Evolutionary conservation across 2,888 invertebrate genomes (phyloP).

Genomic region (Danaus chrysippus): DNA sequence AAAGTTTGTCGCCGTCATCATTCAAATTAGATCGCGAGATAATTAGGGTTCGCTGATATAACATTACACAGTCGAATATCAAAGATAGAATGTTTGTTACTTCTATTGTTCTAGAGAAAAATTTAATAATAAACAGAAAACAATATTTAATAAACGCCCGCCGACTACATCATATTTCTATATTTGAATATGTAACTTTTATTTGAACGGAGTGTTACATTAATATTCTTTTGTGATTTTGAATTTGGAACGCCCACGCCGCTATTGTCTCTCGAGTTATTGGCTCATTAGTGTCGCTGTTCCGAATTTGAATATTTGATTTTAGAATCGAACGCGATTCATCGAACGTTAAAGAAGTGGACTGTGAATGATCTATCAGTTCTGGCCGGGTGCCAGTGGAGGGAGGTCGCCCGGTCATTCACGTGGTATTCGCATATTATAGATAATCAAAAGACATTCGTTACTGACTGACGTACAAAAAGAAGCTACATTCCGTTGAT

Average conservation of each 20-base stretch:
- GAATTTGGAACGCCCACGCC: conserved; percentile 72
- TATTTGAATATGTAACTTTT: conserved; percentile 39
- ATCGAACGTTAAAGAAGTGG: conserved; percentile 51
- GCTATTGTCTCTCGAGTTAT: conserved; percentile 76
- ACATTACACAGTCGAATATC: conserved; percentile 9
- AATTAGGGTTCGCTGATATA: conserved; percentile 42
- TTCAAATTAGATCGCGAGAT: conserved; percentile 69
- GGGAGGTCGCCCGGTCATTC: conserved; percentile 32
- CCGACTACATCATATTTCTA: conserved; percentile 22
- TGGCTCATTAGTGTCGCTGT: conserved; percentile 76
- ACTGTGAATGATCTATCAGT: conserved; percentile 43
- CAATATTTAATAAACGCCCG: not conserved
- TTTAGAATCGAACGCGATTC: conserved; percentile 70
- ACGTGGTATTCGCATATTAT: conserved; percentile 6
- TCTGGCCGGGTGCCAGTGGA: conserved; percentile 25
- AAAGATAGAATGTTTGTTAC: not conserved
- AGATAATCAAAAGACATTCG: too few species aligned
- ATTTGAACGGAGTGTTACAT: conserved; percentile 78
- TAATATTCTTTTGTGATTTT: conserved; percentile 77
- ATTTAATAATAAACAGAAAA: not conserved
- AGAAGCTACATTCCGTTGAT: too few species aligned
- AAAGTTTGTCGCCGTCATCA: conserved; percentile 63
- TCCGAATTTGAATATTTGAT: conserved; percentile 74
- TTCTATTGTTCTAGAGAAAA: conserved; percentile 1
- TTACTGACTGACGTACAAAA: too few species aligned